A percentile compares a stretch with the other conserved stretches of the same genome.
phyloP scores from a whole-genome alignment of 2,888 invertebrate species.

The Salpingus planirostris region DNA sequence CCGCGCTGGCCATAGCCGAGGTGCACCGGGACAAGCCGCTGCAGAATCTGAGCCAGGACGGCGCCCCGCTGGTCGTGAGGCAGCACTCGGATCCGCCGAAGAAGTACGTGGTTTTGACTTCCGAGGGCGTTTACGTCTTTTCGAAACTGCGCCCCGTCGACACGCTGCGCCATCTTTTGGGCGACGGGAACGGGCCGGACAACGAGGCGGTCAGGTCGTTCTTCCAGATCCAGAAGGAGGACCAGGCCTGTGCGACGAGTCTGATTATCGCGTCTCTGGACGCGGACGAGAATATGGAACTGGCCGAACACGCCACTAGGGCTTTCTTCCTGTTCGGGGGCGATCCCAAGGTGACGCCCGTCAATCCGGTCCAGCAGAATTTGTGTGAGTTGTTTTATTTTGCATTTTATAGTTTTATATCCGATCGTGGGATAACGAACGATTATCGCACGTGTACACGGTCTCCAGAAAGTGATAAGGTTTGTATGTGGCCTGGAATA shows the following conservation, averaged over 20 bases:
- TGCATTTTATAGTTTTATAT: too few species aligned
- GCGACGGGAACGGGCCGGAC: constrained; percentile 78
- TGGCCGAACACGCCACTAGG: constrained; percentile 81
- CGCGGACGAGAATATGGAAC: constrained; percentile 50
- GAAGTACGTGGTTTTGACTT: constrained; percentile 78
- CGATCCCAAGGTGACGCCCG: constrained; percentile 47
- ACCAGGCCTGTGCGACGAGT: constrained; percentile 86
- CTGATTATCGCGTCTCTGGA: constrained; percentile 75
- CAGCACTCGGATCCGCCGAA: constrained; percentile 65
- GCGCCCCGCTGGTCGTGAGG: constrained; percentile 58
- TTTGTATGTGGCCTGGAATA: too few species aligned
- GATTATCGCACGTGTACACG: too few species aligned
- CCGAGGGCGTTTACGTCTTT: constrained; percentile 79
- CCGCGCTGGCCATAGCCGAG: constrained; percentile 77
- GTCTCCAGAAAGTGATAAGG: too few species aligned
- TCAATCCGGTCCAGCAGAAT: constrained; percentile 14
- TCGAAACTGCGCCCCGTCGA: constrained; percentile 82
- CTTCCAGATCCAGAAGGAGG: constrained; percentile 72
- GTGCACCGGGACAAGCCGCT: constrained; percentile 17
- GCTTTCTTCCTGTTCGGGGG: constrained; percentile 91
- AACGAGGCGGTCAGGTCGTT: constrained; percentile 76
- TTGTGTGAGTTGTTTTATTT: not conserved
- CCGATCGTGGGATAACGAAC: too few species aligned
- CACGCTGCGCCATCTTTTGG: constrained; percentile 69
- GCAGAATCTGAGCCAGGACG: constrained; percentile 25